Evolutionary conservation across 1,140 invertebrate genomes (phyloP), one percentile per base, ranked within the genome.

Genomic region (Ceratoteleas bidentatus): DNA sequence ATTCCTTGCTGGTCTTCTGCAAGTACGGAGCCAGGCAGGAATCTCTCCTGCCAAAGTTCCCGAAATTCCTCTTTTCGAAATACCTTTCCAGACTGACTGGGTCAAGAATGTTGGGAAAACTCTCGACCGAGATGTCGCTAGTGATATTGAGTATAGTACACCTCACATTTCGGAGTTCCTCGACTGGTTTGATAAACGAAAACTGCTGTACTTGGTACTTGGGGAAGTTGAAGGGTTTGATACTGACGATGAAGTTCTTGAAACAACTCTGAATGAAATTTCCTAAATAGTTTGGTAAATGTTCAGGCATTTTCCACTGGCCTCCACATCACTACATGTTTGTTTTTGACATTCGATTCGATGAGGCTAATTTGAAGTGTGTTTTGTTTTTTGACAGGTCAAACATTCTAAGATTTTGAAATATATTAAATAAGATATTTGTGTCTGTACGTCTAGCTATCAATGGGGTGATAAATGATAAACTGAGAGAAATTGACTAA

Each of bases 61-160:
- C 5, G 9, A 8, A n/a, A 9, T 24, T 8, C 7, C 11, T 24
- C 24, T 24, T 52, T 11, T 52, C 14, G 1, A 52, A 36, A n/a
- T 69, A 85, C 43, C 34, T 45, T 33, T 73, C 32, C 15, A 84
- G 6, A 11, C 36, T 69, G 24, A 76, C 47, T 10, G 72, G 52
- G 1, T 74, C 36, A 0, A 65, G 58, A n/a, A 86, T 58, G 52
- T 86, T n/a, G n/a, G n/a, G n/a, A n/a, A n/a, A n/a, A n/a, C n/a
- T n/a, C n/a, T n/a, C 57, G 2, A 84, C 9, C n/a, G 61, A 66
- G 13, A 84, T 60, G 0, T 74, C 45, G 9, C 10, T 58, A 0
- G 34, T 16, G 13, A 73, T 54, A n/a, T 36, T 50, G n/a, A 74
- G 8, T 10, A 77, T 16, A 2, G 82, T 16, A 11, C 40, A 9